Evolutionary conservation across 64 coral and sea anemone species (phyloP).

Genomic region (Trachythela sp.): DNA sequence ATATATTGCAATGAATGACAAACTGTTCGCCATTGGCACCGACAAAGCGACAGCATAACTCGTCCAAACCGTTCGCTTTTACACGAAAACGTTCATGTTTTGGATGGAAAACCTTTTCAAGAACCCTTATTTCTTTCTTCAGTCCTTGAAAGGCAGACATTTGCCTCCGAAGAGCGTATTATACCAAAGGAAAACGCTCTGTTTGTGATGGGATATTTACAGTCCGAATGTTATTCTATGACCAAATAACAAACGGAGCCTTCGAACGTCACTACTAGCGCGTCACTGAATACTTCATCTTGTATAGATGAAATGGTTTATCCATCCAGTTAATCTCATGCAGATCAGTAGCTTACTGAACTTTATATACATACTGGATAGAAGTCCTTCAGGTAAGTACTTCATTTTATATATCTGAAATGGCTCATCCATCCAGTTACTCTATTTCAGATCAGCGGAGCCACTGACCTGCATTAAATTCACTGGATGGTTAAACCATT

Average conservation of each 20-base stretch:
- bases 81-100: constrained; percentile 82
- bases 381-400: too few species aligned
- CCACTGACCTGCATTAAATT: too few species aligned
- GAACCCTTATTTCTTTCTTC: constrained; percentile 91
- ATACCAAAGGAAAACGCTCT: neutral
- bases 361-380: too few species aligned
- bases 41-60: constrained; percentile 83
- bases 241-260: too few species aligned
- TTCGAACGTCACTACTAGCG: too few species aligned
- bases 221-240: neutral
- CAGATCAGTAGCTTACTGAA: neutral
- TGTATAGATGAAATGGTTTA: neutral
- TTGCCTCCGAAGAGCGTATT: constrained; percentile 45
- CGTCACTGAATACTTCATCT: neutral
- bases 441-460: too few species aligned
- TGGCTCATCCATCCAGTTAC: too few species aligned
- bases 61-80: constrained; percentile 92
- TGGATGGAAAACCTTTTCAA: constrained; percentile 82
- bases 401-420: too few species aligned
- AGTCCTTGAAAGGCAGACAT: constrained; percentile 99
- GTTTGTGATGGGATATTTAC: neutral
- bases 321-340: neutral
- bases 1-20: constrained; percentile 98
- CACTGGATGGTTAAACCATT: too few species aligned
- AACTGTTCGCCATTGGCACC: constrained; percentile 62